Base-by-base conservation (phyloP, 2,888 invertebrate genomes). In the Oxytorus armatus region DNA sequence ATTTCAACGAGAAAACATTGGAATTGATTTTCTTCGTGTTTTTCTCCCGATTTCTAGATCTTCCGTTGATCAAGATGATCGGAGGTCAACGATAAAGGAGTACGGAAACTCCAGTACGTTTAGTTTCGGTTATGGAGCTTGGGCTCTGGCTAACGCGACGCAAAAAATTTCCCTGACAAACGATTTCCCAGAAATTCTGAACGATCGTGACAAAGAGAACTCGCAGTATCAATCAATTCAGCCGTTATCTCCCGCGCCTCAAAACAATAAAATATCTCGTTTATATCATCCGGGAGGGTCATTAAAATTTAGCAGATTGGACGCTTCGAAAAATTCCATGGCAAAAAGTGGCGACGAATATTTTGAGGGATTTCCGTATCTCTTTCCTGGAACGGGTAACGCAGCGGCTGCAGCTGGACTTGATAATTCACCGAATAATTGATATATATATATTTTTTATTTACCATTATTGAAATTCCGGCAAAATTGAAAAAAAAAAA, bases 181-280 rank as follows among this genome's bases (percentile, higher is more conserved):
- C 3, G 29, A 77, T 29, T 0, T 49, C 11, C 14, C 44, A 23
- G 51, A 74, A 29, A 29, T 55, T 18, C 7, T 25, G n/a, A 51
- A 42, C 18, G 68, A 73, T 7, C 68, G 53, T 7, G 80, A 81
- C 42, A 81, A 81, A 33, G 80, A 81, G 42, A 77, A 81, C 47
- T 49, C 69, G 72, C 23, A 63, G 14, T 49, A 55, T 36, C 65
- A 23, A 25, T 0, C 25, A 8, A 18, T 11, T 0, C 63, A 14
- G 1, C 18, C 11, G 16, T 8, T 29, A 0, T 25, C 25, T 14
- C 29, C 18, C 10, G 18, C 33, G 0, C 16, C 36, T 29, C 10
- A 11, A 0, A 42, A 66, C 5, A 55, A 44, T 0, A 65, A 55
- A 29, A 55, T 29, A 25, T 74, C 73, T 0, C 68, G 69, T 11